Evolutionary conservation across 2,888 invertebrate species (phyloP).

Genomic region (Drosophila differens): DNA sequence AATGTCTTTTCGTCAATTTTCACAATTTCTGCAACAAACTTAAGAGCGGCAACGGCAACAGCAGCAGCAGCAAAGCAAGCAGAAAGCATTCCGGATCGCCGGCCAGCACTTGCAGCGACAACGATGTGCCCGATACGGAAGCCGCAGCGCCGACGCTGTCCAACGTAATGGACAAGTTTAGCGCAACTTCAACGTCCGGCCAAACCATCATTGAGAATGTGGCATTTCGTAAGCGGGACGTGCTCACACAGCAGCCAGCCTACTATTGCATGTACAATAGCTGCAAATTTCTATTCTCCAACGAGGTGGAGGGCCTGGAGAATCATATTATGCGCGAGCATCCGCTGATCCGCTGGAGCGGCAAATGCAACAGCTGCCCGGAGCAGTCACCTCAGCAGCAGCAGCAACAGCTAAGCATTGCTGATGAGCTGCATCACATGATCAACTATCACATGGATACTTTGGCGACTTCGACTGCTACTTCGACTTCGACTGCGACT

Average conservation of each 20-base stretch:
- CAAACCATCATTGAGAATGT: conserved; percentile 66
- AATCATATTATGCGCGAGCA: conserved; percentile 83
- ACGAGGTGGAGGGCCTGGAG: conserved; percentile 79
- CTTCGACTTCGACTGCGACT: neutral
- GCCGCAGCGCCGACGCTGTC: neutral
- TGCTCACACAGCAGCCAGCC: conserved; percentile 26
- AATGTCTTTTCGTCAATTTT: conserved; percentile 32
- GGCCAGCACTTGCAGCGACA: conserved; percentile 14
- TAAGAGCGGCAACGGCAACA: neutral
- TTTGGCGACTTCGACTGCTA: neutral
- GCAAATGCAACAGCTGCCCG: conserved; percentile 87
- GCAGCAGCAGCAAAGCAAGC: neutral
- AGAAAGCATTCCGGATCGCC: neutral
- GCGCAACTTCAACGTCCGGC: neutral
- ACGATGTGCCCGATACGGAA: conserved; percentile 13
- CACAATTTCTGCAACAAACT: conserved; percentile 34
- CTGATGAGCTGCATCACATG: conserved; percentile 80
- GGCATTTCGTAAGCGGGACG: conserved; percentile 52
- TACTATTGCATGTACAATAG: conserved; percentile 80
- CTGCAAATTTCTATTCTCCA: conserved; percentile 82
- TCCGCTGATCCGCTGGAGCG: conserved; percentile 86
- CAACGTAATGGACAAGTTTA: no score
- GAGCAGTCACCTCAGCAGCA: conserved; percentile 21
- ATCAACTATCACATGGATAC: conserved; percentile 55
- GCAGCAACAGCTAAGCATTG: conserved; percentile 19